Percentiles rank a stretch among this genome's conserved stretches.
These are phyloP conservation scores for Amphipoea lucens DNA, from an alignment of 2,888 invertebrate species.

Conservation along the genomic window DNA sequence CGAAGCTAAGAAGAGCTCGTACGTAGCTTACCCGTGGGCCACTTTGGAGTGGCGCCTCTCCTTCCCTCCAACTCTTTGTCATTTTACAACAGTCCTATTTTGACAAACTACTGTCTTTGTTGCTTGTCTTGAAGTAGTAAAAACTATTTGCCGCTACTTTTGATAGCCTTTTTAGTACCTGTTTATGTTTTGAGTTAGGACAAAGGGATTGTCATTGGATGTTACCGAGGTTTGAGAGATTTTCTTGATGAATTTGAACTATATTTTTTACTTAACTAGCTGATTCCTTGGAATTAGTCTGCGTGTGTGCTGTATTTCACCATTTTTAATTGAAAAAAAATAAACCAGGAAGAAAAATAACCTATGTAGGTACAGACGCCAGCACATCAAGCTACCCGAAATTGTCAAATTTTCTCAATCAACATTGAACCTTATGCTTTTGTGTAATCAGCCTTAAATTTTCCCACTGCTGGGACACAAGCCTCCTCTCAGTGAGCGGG, in stretches of 20 bases:
- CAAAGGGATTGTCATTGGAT: background rate
- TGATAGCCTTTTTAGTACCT: slow-evolving; percentile 26
- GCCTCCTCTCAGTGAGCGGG: background rate
- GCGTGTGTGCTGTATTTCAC: no score
- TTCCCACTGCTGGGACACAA: no score
- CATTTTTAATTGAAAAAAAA: no score
- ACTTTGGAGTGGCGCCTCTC: background rate
- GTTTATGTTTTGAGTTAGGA: slow-evolving; percentile 17
- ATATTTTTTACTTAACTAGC: no score
- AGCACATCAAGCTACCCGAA: no score
- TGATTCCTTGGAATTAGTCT: no score
- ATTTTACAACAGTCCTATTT: slow-evolving; percentile 55
- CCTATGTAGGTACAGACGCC: no score
- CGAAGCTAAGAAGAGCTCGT: background rate
- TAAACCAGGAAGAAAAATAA: no score
- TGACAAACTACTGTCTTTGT: slow-evolving; percentile 54
- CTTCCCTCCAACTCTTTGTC: slow-evolving; percentile 44
- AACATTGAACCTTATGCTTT: no score
- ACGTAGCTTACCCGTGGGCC: background rate
- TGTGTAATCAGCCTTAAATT: no score
- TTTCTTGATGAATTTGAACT: background rate
- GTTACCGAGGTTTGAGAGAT: background rate
- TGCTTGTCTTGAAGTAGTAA: slow-evolving; percentile 21
- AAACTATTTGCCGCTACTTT: slow-evolving; percentile 27
- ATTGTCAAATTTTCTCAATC: no score